These are phyloP conservation scores for Aplysia californica DNA, from an alignment of 1,140 invertebrate genomes.

Conservation along the genomic window DNA sequence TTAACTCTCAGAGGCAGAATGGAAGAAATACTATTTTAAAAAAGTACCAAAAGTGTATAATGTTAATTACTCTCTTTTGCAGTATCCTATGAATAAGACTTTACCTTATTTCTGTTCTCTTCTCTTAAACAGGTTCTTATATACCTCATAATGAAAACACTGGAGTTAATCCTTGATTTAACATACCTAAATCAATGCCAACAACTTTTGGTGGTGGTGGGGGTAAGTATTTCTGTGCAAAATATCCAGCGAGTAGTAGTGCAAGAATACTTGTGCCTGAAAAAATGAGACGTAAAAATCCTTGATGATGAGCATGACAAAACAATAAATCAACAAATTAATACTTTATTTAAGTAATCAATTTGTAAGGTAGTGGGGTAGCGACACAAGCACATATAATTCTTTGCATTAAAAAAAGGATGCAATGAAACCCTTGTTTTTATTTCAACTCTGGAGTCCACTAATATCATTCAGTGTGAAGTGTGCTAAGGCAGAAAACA, in stretches of 20 bases:
- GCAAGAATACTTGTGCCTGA: conserved; percentile 60
- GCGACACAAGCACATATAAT: not conserved
- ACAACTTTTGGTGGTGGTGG: conserved; percentile 70
- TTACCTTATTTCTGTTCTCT: not conserved
- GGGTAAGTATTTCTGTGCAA: conserved; percentile 66
- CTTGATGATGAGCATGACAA: not conserved
- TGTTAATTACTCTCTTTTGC: not conserved
- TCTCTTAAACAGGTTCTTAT: not conserved
- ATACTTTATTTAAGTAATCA: not conserved
- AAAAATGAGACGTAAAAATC: conserved; percentile 21
- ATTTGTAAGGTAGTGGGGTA: not conserved
- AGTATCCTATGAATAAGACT: not conserved
- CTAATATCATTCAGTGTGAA: too few species aligned
- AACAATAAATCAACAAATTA: not conserved
- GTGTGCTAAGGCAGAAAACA: too few species aligned
- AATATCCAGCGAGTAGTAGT: conserved; percentile 66
- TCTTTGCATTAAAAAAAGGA: not conserved
- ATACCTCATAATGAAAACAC: not conserved
- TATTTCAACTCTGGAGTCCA: not conserved
- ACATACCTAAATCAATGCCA: conserved; percentile 67
- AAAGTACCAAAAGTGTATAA: too few species aligned
- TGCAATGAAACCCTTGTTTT: not conserved
- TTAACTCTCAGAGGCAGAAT: not conserved
- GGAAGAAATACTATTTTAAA: too few species aligned
- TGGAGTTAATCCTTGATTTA: not conserved